phyloP scores from a whole-genome alignment of 2,113 vertebrate genomes.

The Galemys pyrenaicus region DNA sequence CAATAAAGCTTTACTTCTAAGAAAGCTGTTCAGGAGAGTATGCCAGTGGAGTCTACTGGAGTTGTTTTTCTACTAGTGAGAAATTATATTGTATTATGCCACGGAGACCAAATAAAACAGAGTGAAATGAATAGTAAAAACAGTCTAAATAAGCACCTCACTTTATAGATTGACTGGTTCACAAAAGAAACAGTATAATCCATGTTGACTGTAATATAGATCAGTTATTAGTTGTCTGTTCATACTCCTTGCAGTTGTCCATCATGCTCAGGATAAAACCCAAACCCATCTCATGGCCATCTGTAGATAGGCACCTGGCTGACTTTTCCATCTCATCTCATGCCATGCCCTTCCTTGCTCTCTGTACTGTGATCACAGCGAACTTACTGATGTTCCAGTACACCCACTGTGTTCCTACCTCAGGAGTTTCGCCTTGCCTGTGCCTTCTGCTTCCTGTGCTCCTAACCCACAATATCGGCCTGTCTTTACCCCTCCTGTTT shows the following conservation, averaged over 20 bases:
- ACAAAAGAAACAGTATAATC: constrained; percentile 20
- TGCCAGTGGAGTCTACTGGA: constrained; percentile 2
- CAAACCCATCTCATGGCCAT: background rate
- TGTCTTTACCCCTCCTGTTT: background rate
- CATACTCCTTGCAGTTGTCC: background rate
- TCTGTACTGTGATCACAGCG: background rate
- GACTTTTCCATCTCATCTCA: background rate
- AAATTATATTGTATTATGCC: constrained; percentile 48
- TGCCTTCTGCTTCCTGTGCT: background rate
- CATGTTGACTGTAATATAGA: constrained; percentile 31
- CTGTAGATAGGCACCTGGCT: background rate
- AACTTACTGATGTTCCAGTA: background rate
- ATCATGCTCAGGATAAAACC: background rate
- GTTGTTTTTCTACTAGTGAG: constrained; percentile 32
- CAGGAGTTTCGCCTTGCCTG: background rate
- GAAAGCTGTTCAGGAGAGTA: background rate
- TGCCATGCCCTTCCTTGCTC: background rate
- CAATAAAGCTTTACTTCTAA: constrained; percentile 34
- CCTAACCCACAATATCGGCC: background rate
- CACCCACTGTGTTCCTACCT: background rate
- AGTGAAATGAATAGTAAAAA: constrained; percentile 55
- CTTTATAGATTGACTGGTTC: background rate
- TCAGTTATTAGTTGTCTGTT: constrained; percentile 32
- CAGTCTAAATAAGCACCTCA: constrained; percentile 19
- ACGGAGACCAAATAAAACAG: constrained; percentile 46